Conservation (phyloP, 2,113 vertebrate species). For the Zeus faber region DNA sequence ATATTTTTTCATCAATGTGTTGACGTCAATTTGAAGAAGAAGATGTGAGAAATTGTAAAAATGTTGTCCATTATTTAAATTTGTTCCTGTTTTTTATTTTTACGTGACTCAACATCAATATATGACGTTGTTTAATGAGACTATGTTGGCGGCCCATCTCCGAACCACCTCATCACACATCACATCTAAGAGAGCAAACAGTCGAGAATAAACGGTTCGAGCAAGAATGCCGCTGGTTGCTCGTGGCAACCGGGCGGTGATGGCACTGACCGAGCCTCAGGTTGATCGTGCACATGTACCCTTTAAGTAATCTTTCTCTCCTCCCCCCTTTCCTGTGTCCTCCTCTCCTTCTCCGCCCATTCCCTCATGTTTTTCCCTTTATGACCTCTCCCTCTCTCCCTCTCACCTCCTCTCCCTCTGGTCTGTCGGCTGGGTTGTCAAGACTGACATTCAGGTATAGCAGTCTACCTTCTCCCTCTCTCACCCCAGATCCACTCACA, state of each 20-base stretch:
- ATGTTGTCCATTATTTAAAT: too few species aligned
- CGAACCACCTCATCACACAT: too few species aligned
- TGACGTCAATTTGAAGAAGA: too few species aligned
- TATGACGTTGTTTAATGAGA: too few species aligned
- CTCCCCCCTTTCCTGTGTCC: conserved; percentile 61
- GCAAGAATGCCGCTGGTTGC: too few species aligned
- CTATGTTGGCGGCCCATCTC: too few species aligned
- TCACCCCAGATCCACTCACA: conserved; percentile 41
- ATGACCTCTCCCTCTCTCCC: conserved; percentile 19
- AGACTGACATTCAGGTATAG: conserved; percentile 74
- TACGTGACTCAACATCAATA: too few species aligned
- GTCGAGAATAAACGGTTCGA: too few species aligned
- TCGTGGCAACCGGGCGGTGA: background rate
- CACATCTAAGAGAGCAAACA: too few species aligned
- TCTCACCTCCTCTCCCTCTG: conserved; percentile 37
- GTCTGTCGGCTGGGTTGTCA: conserved; percentile 67
- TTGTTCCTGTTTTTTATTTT: too few species aligned
- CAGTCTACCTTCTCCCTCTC: conserved; percentile 64
- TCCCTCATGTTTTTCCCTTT: conserved; percentile 34
- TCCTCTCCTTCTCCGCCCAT: conserved; percentile 37
- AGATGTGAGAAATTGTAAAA: too few species aligned
- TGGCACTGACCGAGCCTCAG: conserved; percentile 7
- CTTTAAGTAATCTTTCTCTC: conserved; percentile 72
- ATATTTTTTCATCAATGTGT: too few species aligned
- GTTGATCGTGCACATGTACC: conserved; percentile 20